Base-by-base conservation (phyloP, 2,113 vertebrate genomes). In the Psephotus haematonotus region DNA sequence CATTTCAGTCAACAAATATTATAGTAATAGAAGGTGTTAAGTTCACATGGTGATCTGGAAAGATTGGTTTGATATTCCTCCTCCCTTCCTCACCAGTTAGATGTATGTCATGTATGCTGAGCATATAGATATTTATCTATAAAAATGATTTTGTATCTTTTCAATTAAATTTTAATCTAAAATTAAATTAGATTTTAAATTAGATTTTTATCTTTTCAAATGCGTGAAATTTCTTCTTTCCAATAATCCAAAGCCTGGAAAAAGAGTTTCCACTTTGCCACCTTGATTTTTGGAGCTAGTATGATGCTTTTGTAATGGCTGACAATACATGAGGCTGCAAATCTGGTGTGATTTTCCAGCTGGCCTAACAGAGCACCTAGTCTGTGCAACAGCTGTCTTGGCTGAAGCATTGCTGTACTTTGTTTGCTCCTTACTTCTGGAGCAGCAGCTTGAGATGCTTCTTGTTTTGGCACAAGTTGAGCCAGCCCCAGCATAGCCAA, bases 1-100 rank as follows among this genome's bases (percentile, higher is more conserved):
- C 6, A 13, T 59, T 65, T 94, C 76, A 93, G 43, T 55, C n/a
- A 49, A 7, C 7, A 7, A 68, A 41, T 11, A 10, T 47, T 18
- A 3, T 2, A 82, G 31, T 35, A 50, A 33, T 28, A 62, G 64
- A 65, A 76, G 43, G 19, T 74, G 50, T 28, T 87, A 24, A 57
- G 31, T 72, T 39, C 37, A 57, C 8, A 6, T 11, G 6, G 24
- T 43, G 28, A 52, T 63, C 81, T 90, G 86, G 47, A 43, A 59
- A 31, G 47, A 46, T 27, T 41, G 6, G 29, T 41, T 41, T 79
- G 62, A 27, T 39, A 9, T 10, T 84, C 19, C 23, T 28, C 24
- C 11, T 7, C 7, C 1, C 0, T n/a, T 9, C 15, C 11, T 50
- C 3, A 14, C 3, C 13, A 28, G 3, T 86, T 63, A 14, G 35